These are phyloP conservation scores for Meiosimyza decipiens DNA, from an alignment of 2,888 invertebrate species.

Conservation along the genomic window DNA sequence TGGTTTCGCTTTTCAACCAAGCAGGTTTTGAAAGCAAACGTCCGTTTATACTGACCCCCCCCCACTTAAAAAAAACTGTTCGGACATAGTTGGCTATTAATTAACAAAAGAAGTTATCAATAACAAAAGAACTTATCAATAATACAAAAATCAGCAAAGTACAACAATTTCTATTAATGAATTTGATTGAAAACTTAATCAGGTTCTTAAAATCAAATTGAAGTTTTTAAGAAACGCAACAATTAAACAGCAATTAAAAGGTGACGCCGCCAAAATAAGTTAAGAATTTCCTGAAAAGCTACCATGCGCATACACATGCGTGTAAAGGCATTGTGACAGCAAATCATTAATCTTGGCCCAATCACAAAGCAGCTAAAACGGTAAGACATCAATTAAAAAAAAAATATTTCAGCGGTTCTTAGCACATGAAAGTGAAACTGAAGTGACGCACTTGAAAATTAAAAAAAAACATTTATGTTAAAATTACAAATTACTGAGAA, in stretches of 20 bases:
- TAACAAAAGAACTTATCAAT: too few relatives aligned
- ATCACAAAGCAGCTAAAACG: background rate
- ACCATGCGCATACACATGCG: too few relatives aligned
- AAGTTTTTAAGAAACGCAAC: background rate
- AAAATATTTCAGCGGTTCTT: background rate
- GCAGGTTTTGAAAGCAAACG: too few relatives aligned
- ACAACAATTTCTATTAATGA: background rate
- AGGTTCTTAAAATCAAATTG: background rate
- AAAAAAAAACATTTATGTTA: background rate
- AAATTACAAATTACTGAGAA: background rate
- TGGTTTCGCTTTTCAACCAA: too few relatives aligned
- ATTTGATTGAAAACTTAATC: background rate
- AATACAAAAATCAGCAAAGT: too few relatives aligned
- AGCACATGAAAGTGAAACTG: slow-evolving; percentile 8
- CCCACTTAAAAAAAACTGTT: too few relatives aligned
- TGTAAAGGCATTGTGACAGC: background rate
- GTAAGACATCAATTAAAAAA: too few relatives aligned
- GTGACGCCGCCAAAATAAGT: background rate
- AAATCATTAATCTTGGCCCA: slow-evolving; percentile 9
- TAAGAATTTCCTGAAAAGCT: too few relatives aligned
- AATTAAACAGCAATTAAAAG: background rate
- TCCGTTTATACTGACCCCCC: too few relatives aligned
- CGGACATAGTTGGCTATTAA: too few relatives aligned
- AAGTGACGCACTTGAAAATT: background rate
- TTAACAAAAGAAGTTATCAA: too few relatives aligned